Evolutionary conservation across 2,113 vertebrate species (phyloP), one percentile per base, ranked within the genome.

Genomic region (Astatoreochromis straeleni): DNA sequence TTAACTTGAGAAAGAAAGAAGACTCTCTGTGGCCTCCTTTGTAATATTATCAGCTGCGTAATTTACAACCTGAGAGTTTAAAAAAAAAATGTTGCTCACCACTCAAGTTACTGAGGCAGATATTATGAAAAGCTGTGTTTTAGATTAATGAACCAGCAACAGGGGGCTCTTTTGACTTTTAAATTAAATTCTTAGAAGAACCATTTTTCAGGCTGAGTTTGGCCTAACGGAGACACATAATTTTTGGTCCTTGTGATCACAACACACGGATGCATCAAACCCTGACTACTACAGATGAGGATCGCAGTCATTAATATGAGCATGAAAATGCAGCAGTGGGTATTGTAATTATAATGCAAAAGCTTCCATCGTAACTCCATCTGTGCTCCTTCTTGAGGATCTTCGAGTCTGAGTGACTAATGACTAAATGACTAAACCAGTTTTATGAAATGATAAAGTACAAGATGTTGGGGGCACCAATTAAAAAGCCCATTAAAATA

Each of bases 111-210:
- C 86, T 55, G 63, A 85, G 88, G 81, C 87, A 78, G 35, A 90
- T 85, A 80, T 93, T 93, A 90, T 89, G 58, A 91, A 92, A 92
- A 87, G 38, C 83, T 83, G 87, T 84, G 65, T 88, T 92, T 92
- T 81, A 92, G 89, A 94, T 95, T 95, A 95, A 96, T 94, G 88
- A 93, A 93, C 42, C 57, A 13, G 65, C 84, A 87, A 73, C 83
- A 81, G 16, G 86, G 82, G 58, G 81, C 81, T 84, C 88, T 90
- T 94, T 92, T 87, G 90, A 90, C 87, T 94, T 94, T 92, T 91
- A 95, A 95, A 95, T 94, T 91, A 89, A 92, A 93, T 93, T 93
- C 57, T 75, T 78, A 17, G 63, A 85, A 82, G 91, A 93, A 90
- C 65, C 81, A 93, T 95, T 95, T 93, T 93, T 94, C 92, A 95